Evolutionary conservation across 2,888 invertebrate species (phyloP), one percentile per base, ranked within the genome.

Genomic region (Protonemura montana): DNA sequence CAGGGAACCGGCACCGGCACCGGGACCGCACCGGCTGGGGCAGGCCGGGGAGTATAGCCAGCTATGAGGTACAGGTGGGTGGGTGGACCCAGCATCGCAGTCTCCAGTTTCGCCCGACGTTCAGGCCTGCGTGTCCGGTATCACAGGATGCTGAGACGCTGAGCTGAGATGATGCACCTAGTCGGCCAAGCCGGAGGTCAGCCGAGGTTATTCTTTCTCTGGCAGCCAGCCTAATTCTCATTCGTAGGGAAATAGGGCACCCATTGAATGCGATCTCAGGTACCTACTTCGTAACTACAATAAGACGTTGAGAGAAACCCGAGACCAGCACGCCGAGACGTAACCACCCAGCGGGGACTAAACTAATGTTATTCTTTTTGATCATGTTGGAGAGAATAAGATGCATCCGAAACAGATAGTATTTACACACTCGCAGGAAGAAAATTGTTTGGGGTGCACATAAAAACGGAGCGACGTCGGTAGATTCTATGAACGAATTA

Each of bases 281-380:
- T 26, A 78, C 35, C 35, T 35, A 35, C 59, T 59, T 59, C 59
- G 59, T 59, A 59, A 59, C 59, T 59, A 59, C 59, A 59, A 59
- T 28, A 85, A 87, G 41, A 85, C 85, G 82, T 85, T 86, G 42
- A 85, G 59, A 29, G 78, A 80, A 86, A 82, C 77, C 13, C 26
- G 81, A 35, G 35, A 35, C 35, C 35, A 29, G 77, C 41, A 86
- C 76, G 30, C 13, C 26, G 81, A 81, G 85, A 87, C 87, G 30
- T 26, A 28, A 27, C 27, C 42, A 41, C 87, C 85, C 87, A 87
- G 87, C 85, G 77, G 86, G 86, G 87, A 78, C 85, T 85, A 85
- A 77, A 82, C 85, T 85, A 87, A 87, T 87, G 87, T 87, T 87
- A 85, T 85, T 87, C 87, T 85, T 85, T 87, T 86, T 78, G 83